phyloP scores from a whole-genome alignment of 2,113 vertebrate species.

The Onychostruthus taczanowskii region DNA sequence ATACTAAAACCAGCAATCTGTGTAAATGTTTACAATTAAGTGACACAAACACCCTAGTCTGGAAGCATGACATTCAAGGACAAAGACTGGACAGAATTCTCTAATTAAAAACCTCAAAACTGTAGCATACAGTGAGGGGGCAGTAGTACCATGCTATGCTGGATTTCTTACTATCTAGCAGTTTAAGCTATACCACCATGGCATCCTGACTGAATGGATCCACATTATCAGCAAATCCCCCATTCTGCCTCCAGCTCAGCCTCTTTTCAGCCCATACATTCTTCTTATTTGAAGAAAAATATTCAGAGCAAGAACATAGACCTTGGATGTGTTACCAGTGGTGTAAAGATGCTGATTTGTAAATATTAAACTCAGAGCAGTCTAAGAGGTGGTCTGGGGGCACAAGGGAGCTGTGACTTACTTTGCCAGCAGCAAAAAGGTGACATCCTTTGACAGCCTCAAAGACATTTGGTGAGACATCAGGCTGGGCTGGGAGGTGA shows the following conservation, averaged over 20 bases:
- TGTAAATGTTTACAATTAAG: not conserved
- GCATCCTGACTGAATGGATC: not conserved
- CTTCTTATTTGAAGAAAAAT: not conserved
- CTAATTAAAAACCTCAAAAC: not conserved
- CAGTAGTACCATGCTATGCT: not conserved
- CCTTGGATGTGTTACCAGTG: not conserved
- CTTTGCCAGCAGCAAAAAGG: slow-evolving; percentile 93
- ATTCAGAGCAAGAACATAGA: not conserved
- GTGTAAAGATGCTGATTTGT: not conserved
- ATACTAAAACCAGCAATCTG: not conserved
- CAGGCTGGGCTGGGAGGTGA: slow-evolving; percentile 93
- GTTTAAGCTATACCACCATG: not conserved
- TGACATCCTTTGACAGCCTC: slow-evolving; percentile 98
- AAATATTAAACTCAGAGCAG: not conserved
- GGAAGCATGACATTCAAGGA: not conserved
- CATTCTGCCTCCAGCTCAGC: not conserved
- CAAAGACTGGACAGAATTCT: not conserved
- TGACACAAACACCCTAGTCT: not conserved
- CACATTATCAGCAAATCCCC: not conserved
- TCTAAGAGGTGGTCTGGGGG: not conserved
- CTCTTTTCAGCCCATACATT: not conserved
- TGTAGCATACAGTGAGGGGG: not conserved
- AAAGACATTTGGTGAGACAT: slow-evolving; percentile 89
- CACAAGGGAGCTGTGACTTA: slow-evolving; percentile 25
- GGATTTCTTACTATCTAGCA: not conserved